Base-by-base conservation (phyloP, 2,113 vertebrate species). In the Lepus timidus region DNA sequence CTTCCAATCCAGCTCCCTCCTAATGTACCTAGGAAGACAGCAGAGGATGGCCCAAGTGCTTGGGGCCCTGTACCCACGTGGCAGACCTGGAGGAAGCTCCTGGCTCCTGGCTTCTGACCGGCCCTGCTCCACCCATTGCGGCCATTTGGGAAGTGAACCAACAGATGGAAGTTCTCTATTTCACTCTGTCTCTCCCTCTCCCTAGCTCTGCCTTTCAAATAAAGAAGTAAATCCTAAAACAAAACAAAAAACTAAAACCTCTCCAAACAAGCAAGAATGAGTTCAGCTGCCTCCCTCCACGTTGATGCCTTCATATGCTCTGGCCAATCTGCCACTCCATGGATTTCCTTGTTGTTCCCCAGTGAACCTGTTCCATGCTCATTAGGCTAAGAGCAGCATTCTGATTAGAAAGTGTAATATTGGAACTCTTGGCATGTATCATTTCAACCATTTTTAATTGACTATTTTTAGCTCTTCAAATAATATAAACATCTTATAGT, bases 401-500 rank as follows among this genome's bases (percentile, higher is more conserved):
- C 2, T 23, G 9, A 84, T 80, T 68, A 20, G 5, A 55, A 83
- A 39, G 4, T 62, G 4, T 8, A 7, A 29, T 25, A 31, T 13
- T 20, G 36, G 39, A 67, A 76, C 19, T 68, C 17, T 71, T 80
- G 52, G 7, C 23, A 65, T 20, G 58, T 23, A 51, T 51, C 25
- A 20, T 95, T 44, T 68, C 49, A 19, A 89, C 23, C 11, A 51
- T 65, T 80, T 70, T 81, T 51, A 29, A 74, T 36, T 74, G 19
- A 44, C 44, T 27, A 61, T 74, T 76, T 95, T 87, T 23, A 80
- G 27, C 61, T 88, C 70, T 76, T 70, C 74, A 68, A 80, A 61
- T 64, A 96, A 68, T 64, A 89, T n/a, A 84, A 89, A 76, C 20
- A 62, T 80, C 16, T 44, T 61, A 79, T 79, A 61, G 19, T 25